Percentiles rank a stretch among this genome's conserved stretches.
Evolutionary conservation across 2,113 vertebrate genomes (phyloP).

Genomic region (rabbit (Oryctolagus cuniculus)): mOryCun1.1 NC_091439.1:12286501-12287000

Average conservation of each 20-base stretch:
- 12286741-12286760: conserved; percentile 52
- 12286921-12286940: conserved; percentile 1
- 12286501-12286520: neutral
- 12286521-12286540: conserved; percentile 31
- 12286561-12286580: neutral
- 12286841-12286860: conserved; percentile 37
- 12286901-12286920: neutral
- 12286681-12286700: neutral
- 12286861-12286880: conserved; percentile 51
- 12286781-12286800: conserved; percentile 68
- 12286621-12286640: neutral
- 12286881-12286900: conserved; percentile 22
- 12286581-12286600: neutral
- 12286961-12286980: conserved; percentile 60
- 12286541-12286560: conserved; percentile 60
- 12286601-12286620: conserved; percentile 45
- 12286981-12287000: conserved; percentile 5
- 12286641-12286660: neutral
- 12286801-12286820: conserved; percentile 65
- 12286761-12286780: conserved; percentile 59
- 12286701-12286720: conserved; percentile 62
- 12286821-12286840: conserved; percentile 54
- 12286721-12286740: conserved; percentile 21
- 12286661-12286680: neutral
- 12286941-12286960: conserved; percentile 51